Conservation (phyloP, 2,888 invertebrate species). For the Drosophila paracracens region DNA sequence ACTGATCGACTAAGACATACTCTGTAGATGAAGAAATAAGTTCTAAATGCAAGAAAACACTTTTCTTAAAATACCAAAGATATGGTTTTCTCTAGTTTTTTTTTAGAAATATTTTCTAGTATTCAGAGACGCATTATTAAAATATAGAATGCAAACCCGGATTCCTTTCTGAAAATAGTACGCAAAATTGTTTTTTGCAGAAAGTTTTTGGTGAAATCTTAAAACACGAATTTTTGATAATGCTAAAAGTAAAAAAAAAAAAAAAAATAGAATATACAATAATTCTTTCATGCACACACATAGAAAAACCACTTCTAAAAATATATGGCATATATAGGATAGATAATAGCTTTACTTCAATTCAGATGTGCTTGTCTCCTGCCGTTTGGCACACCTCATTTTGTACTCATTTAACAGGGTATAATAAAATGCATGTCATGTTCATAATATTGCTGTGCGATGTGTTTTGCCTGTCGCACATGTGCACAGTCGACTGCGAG, state of each 20-base stretch:
- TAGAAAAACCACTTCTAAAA: not conserved
- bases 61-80: not conserved
- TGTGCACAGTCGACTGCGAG: conserved; percentile 41
- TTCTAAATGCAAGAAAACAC: not conserved
- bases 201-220: not conserved
- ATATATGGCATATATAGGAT: not conserved
- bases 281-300: no score
- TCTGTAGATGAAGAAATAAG: not conserved
- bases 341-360: not conserved
- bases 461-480: conserved; percentile 58
- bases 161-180: not conserved
- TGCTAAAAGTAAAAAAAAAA: not conserved
- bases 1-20: not conserved
- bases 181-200: not conserved
- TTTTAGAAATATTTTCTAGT: not conserved
- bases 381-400: not conserved
- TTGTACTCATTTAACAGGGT: conserved; percentile 8
- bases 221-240: not conserved
- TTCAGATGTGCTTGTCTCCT: not conserved
- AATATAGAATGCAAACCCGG: not conserved
- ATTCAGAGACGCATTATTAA: not conserved
- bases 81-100: not conserved
- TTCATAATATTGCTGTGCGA: conserved; percentile 47
- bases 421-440: conserved; percentile 76
- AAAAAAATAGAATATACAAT: not conserved